phyloP scores from a whole-genome alignment of 1,140 invertebrate species.

The Bombus vancouverensis region DNA sequence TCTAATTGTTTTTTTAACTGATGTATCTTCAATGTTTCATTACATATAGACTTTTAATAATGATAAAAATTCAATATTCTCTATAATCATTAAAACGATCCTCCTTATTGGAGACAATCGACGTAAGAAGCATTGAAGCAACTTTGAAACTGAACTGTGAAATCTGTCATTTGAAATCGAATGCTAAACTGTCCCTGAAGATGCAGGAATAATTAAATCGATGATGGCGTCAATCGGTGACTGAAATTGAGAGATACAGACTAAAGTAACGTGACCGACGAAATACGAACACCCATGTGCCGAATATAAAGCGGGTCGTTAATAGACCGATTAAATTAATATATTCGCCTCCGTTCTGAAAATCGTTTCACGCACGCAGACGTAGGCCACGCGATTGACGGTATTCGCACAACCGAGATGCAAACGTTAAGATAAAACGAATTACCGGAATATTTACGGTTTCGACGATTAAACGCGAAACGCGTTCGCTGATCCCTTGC shows the following conservation, averaged over 20 bases:
- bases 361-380: conserved; percentile 35
- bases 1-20: no score
- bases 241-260: conserved; percentile 19
- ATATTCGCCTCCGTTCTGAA: conserved; percentile 70
- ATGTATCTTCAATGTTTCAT: no score
- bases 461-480: conserved; percentile 47
- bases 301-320: conserved; percentile 73
- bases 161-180: neutral
- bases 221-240: neutral
- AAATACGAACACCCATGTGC: conserved; percentile 26
- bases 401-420: conserved; percentile 12
- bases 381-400: neutral
- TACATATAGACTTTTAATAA: no score
- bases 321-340: conserved; percentile 80
- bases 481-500: neutral
- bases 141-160: neutral
- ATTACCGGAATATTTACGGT: conserved; percentile 41
- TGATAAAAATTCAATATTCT: no score
- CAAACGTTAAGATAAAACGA: conserved; percentile 42
- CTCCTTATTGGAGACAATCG: no score
- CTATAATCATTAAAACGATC: no score
- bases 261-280: neutral
- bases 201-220: conserved; percentile 27
- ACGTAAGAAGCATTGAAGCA: neutral
- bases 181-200: no score